Conservation (phyloP, 1,140 invertebrate genomes). For the Mylabris phalerata region DNA sequence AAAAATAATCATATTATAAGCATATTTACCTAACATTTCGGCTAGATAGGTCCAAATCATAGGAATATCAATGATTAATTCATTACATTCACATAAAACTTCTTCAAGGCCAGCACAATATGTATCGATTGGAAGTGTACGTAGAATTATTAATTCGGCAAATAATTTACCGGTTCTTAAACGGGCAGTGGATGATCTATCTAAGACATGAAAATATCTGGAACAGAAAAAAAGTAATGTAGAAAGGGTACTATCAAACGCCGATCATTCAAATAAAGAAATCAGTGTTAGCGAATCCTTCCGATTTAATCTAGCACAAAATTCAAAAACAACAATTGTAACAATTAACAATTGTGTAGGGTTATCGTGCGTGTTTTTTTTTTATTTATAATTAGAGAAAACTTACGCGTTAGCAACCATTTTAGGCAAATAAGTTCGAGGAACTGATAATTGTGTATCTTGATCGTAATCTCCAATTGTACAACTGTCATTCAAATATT, state of each 20-base stretch:
- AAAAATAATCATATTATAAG: constrained; percentile 16
- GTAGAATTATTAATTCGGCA: constrained; percentile 38
- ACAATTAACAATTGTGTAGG: neutral
- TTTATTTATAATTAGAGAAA: neutral
- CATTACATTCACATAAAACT: constrained; percentile 51
- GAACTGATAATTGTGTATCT: constrained; percentile 28
- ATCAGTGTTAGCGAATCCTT: constrained; percentile 31
- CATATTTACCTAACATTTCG: constrained; percentile 52
- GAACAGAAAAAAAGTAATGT: constrained; percentile 20
- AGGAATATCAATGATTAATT: constrained; percentile 70
- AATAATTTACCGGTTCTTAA: constrained; percentile 41
- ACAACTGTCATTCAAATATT: constrained; percentile 32
- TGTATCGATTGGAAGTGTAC: constrained; percentile 39
- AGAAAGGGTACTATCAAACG: constrained; percentile 28
- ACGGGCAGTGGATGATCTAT: constrained; percentile 39
- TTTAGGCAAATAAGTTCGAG: constrained; percentile 17
- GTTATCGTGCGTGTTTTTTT: neutral
- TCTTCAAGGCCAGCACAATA: constrained; percentile 46
- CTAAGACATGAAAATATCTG: constrained; percentile 34
- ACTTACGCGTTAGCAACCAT: constrained; percentile 32
- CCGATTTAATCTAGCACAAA: constrained; percentile 24
- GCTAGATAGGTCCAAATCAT: constrained; percentile 63
- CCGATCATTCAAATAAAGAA: constrained; percentile 19
- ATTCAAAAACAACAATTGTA: neutral
- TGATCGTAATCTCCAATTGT: constrained; percentile 26